Base-by-base conservation (phyloP, 2,797 vertebrate genomes). In the Ammospiza maritima region DNA sequence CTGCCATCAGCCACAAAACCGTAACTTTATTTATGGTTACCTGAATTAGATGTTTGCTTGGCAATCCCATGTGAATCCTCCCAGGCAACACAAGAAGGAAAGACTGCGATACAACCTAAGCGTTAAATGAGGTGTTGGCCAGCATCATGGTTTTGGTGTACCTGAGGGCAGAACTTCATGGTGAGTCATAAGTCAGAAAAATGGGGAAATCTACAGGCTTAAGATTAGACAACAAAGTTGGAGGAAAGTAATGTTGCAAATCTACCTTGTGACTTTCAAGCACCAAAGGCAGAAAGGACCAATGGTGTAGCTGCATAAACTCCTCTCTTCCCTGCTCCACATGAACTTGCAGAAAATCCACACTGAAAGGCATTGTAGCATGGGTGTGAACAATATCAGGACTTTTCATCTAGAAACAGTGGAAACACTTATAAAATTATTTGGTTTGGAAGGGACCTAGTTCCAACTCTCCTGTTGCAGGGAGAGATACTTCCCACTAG, bases 331-430 rank as follows among this genome's bases (percentile, higher is more conserved):
- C 20, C 18, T 54, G n/a, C 15, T 70, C 9, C 44, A 56, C 34
- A 54, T 10, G 14, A 76, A 25, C 18, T 48, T 62, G 30, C 6
- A 79, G 32, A 45, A 86, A 57, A 73, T 29, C 13, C 40, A 80
- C 20, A 19, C 42, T 42, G 34, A 88, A 88, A 76, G 30, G 3
- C 11, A 16, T 20, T 88, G 30, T 58, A 36, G 5, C 48, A 54
- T 27, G 10, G 5, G 8, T 17, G 2, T 19, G 34, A 77, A n/a
- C 0, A 2, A 38, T n/a, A 38, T 22, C 26, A 70, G n/a, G 13
- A 45, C 10, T 25, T 82, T 79, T 65, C 29, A 53, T 29, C 19
- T 34, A 66, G 16, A 77, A 65, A 38, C 17, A 54, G 27, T n/a
- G 26, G 58, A 88, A 64, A 44, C 10, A 27, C 9, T 34, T 29